A percentile compares a stretch with the other conserved stretches of the same genome.
phyloP scores from a whole-genome alignment of 2,113 vertebrate genomes.

The Bubo blakistoni region DNA sequence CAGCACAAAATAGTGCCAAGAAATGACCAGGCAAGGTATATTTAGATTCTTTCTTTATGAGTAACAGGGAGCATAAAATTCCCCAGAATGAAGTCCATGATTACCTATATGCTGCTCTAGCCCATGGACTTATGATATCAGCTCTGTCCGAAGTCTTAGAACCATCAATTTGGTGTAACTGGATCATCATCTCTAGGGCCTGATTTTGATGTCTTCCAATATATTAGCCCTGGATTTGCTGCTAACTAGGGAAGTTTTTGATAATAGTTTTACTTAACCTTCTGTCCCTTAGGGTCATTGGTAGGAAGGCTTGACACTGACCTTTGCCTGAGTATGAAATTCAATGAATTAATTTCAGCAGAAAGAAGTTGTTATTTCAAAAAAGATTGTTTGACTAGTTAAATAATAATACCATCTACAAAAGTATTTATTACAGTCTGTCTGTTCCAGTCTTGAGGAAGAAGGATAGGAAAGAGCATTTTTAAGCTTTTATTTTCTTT shows the following conservation, averaged over 20 bases:
- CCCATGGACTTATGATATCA: fast-evolving
- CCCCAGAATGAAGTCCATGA: neutral
- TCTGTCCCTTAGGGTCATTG: neutral
- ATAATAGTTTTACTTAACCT: neutral
- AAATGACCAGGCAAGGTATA: neutral
- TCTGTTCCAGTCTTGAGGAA: neutral
- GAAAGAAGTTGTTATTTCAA: neutral
- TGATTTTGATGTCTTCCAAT: neutral
- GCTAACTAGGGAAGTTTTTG: neutral
- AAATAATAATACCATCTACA: neutral
- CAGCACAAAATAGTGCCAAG: neutral
- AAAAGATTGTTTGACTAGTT: neutral
- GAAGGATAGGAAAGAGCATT: neutral
- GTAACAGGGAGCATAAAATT: neutral
- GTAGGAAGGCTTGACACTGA: neutral
- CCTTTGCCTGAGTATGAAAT: neutral
- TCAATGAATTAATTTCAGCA: neutral
- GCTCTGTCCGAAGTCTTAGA: neutral
- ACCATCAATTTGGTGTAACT: neutral
- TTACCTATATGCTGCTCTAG: neutral
- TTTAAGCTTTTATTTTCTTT: neutral
- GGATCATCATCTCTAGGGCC: neutral
- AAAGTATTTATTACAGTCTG: neutral
- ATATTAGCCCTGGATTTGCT: neutral
- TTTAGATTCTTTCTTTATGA: neutral